Evolutionary conservation across 2,888 invertebrate species (phyloP), one percentile per base, ranked within the genome.

Genomic region (Diarsia brunnea): DNA sequence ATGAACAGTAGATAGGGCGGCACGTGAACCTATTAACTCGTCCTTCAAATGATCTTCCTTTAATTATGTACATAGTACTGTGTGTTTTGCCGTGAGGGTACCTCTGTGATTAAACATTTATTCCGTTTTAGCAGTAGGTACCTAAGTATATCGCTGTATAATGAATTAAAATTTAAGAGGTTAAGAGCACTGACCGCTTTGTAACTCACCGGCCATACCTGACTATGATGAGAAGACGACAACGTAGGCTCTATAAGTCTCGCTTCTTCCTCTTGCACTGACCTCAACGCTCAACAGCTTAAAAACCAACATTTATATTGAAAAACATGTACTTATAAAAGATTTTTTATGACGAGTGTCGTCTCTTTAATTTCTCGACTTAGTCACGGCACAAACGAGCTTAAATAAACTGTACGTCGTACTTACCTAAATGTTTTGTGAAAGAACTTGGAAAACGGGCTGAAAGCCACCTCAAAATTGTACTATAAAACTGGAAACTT

Each of bases 321-420:
- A 60, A 68, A 74, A 61, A 72, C 43, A 61, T 67, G 19, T 38
- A 53, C 51, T 78, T 75, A 69, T 77, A 55, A 81, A 82, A 79
- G 73, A 75, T 77, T 68, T 82, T 82, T 60, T 64, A 38, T 47
- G 63, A 60, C 58, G 71, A 79, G 73, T 63, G 69, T 63, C 61
- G 71, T 64, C 65, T 47, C 87, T 86, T 82, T 86, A 81, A 86
- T 84, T 75, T 82, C 81, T n/a, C n/a, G n/a, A n/a, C n/a, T n/a
- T n/a, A n/a, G n/a, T n/a, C n/a, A n/a, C n/a, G n/a, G n/a, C n/a
- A n/a, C n/a, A n/a, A n/a, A n/a, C n/a, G n/a, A n/a, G n/a, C n/a
- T n/a, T n/a, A n/a, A n/a, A n/a, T n/a, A n/a, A n/a, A n/a, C n/a
- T n/a, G n/a, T n/a, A n/a, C n/a, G n/a, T n/a, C n/a, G n/a, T n/a